phyloP scores from a whole-genome alignment of 2,113 vertebrate genomes.

The human (Homo sapiens) region DNA sequence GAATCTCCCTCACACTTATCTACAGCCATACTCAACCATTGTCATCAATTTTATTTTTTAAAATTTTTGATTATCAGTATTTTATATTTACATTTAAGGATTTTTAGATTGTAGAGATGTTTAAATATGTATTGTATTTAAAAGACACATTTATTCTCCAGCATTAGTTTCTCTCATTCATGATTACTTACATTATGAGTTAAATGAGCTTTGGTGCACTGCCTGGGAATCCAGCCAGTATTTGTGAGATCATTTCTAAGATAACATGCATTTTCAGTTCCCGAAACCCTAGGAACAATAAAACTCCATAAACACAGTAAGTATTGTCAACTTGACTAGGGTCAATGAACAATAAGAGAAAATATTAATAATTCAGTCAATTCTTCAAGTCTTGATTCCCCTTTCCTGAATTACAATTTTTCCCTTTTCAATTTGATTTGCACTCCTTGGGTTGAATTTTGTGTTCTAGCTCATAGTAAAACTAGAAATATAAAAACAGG shows the following conservation, averaged over 20 bases:
- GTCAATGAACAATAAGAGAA: slow-evolving; percentile 57
- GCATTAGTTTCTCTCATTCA: not conserved
- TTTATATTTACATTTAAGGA: not conserved
- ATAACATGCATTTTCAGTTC: slow-evolving; percentile 44
- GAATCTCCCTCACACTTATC: not conserved
- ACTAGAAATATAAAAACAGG: not conserved
- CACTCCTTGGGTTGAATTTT: not conserved
- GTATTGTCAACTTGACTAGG: slow-evolving; percentile 59
- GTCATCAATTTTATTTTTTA: not conserved
- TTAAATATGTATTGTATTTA: slow-evolving; percentile 26
- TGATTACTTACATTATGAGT: not conserved
- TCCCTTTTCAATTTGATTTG: not conserved
- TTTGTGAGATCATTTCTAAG: slow-evolving; percentile 46
- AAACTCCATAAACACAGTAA: slow-evolving; percentile 50
- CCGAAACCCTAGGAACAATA: slow-evolving; percentile 14
- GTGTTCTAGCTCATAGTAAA: not conserved
- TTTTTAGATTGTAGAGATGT: not conserved
- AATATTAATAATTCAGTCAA: slow-evolving; percentile 56
- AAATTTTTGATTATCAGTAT: too few species aligned
- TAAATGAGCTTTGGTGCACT: not conserved
- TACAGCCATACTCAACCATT: not conserved
- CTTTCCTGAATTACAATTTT: not conserved
- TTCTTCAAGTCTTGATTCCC: not conserved
- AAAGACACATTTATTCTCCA: slow-evolving; percentile 17
- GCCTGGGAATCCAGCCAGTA: slow-evolving; percentile 53